Base-by-base conservation (phyloP, 2,113 vertebrate species). In the Haliaeetus leucogaster region DNA sequence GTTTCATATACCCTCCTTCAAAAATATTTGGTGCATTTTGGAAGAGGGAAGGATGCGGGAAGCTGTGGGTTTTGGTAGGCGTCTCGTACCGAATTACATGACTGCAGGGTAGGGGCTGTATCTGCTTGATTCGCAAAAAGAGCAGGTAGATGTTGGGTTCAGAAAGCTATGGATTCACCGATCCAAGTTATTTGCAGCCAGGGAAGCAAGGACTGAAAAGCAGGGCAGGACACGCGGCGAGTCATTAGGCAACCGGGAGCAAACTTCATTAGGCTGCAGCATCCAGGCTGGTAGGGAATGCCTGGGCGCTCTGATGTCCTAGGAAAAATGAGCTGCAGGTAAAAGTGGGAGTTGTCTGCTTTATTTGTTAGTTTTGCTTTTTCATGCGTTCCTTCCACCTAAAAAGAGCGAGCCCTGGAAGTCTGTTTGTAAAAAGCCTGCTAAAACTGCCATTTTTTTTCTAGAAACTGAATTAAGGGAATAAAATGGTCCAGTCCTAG, bases 1-100 rank as follows among this genome's bases (percentile, higher is more conserved):
- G 34, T 58, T 58, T 40, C 1, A 0, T 40, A 1, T 16, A 27
- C 10, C 30, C 10, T 20, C 11, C 8, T 52, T 61, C 22, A 23
- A 21, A 66, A 61, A 47, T 27, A 16, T 8, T 50, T n/a, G 40
- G 45, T 25, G 8, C 32, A 16, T 85, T 30, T 13, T 70, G n/a
- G 85, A n/a, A 79, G 59, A 86, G 56, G 83, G 16, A 16, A 21
- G 6, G 56, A 74, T 74, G 9, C 6, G 63, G 70, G 73, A 74
- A 76, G 93, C 89, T 27, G 7, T n/a, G 62, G 42, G 59, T 55
- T 74, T 47, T 90, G 90, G 71, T 70, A 94, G 83, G 47, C 76
- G 25, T 81, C 94, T 96, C 34, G 76, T 91, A 63, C 25, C 47
- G 47, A 67, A 84, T 91, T 72, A 81, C 45, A 27, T 30, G 47